These are phyloP conservation scores for Lycocerus yunnanus DNA, from an alignment of 2,888 invertebrate genomes.

Conservation along the genomic window DNA sequence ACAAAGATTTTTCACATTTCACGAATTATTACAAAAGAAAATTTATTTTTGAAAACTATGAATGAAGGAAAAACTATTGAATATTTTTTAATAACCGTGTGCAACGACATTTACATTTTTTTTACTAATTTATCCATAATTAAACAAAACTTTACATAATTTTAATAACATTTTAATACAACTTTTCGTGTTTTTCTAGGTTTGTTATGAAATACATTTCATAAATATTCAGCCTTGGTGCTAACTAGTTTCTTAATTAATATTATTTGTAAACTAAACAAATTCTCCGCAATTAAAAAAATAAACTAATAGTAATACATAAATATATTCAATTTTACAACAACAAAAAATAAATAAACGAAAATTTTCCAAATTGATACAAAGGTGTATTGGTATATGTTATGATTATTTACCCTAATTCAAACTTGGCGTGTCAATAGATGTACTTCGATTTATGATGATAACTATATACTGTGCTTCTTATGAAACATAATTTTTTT, in stretches of 20 bases:
- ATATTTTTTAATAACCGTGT: not conserved
- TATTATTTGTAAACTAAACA: conserved; percentile 7
- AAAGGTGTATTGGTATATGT: too few relatives aligned
- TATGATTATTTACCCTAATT: too few relatives aligned
- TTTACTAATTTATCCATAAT: not conserved
- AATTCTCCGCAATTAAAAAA: not conserved
- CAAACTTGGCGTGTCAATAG: too few relatives aligned
- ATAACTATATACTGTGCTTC: not conserved
- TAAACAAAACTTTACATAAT: conserved; percentile 2
- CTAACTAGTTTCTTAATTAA: conserved; percentile 13
- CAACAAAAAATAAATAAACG: too few relatives aligned
- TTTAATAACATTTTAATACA: not conserved
- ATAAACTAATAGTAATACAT: too few relatives aligned
- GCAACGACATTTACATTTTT: not conserved
- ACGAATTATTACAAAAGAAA: not conserved
- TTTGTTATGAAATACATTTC: conserved; percentile 22
- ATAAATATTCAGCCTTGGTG: conserved; percentile 21
- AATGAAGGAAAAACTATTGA: not conserved
- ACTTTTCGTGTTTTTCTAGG: conserved; percentile 19
- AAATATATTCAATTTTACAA: too few relatives aligned
- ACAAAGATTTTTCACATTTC: not conserved
- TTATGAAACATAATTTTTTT: not conserved
- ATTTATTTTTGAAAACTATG: not conserved
- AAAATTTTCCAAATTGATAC: too few relatives aligned
- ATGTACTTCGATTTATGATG: too few relatives aligned